Conservation (phyloP, 1,140 invertebrate species). For the Aphis gossypii region DNA sequence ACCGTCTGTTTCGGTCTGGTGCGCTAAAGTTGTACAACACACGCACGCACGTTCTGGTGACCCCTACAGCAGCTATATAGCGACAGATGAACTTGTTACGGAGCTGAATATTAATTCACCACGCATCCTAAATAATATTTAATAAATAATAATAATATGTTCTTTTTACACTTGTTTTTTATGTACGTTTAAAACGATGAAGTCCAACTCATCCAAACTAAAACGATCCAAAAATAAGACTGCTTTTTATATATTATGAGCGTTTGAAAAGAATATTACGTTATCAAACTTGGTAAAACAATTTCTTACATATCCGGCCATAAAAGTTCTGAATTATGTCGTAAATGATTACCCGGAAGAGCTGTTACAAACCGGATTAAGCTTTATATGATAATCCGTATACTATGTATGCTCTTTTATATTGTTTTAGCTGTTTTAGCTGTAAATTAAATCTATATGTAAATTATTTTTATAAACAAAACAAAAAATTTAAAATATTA, state of each 20-base stretch:
- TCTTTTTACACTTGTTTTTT: background rate
- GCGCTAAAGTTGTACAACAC: background rate
- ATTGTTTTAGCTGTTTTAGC: background rate
- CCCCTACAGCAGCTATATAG: background rate
- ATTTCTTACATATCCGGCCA: background rate
- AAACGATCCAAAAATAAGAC: background rate
- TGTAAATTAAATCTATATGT: background rate
- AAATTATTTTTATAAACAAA: background rate
- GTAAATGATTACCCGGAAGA: background rate
- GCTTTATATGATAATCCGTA: background rate
- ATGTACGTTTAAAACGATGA: background rate
- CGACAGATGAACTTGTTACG: background rate
- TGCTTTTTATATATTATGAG: background rate
- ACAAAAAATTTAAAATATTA: background rate
- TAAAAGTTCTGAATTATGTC: background rate
- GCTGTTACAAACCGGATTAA: background rate
- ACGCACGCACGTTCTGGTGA: background rate
- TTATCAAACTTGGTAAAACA: background rate
- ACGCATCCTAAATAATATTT: background rate
- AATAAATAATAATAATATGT: background rate
- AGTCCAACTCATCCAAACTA: background rate
- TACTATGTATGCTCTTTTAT: background rate
- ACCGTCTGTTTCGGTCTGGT: conserved; percentile 10
- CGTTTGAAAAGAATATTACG: background rate
- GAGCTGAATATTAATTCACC: background rate